A percentile compares a stretch with the other conserved stretches of the same genome.
Evolutionary conservation across 2,113 vertebrate genomes (phyloP).

Genomic region (Speoplatyrhinus poulsoni): DNA sequence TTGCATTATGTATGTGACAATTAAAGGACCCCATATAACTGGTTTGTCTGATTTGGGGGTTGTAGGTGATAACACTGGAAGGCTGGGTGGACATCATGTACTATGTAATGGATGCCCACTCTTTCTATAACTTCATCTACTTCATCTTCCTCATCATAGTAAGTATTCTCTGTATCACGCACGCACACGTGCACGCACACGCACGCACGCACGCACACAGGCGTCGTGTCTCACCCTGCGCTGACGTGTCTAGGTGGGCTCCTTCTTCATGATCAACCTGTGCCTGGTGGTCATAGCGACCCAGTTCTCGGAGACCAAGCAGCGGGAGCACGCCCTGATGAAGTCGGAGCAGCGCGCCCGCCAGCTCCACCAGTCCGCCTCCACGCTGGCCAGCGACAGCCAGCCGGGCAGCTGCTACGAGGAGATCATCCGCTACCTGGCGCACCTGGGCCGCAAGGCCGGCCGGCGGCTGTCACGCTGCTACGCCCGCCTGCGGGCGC

Average conservation of each 20-base stretch:
- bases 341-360: constrained; percentile 91
- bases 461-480: constrained; percentile 77
- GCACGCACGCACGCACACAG: background rate
- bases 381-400: constrained; percentile 92
- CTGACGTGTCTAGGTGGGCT: constrained; percentile 84
- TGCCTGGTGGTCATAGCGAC: constrained; percentile 99
- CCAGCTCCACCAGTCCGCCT: constrained; percentile 89
- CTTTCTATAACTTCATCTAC: constrained; percentile 78
- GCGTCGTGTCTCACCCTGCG: background rate
- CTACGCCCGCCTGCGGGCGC: constrained; percentile 18
- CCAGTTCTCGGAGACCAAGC: constrained; percentile 98
- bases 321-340: constrained; percentile 98
- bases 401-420: constrained; percentile 97
- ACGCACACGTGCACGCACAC: background rate
- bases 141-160: constrained; percentile 78
- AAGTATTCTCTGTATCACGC: constrained; percentile 30
- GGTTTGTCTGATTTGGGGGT: constrained; percentile 7
- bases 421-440: constrained; percentile 91
- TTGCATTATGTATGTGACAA: no score
- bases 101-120: constrained; percentile 76
- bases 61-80: constrained; percentile 72
- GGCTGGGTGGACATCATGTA: constrained; percentile 78
- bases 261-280: constrained; percentile 99
- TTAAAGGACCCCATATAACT: background rate
- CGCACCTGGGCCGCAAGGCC: constrained; percentile 88